phyloP scores from a whole-genome alignment of 2,888 invertebrate species.

The Cosmia pyralina region DNA sequence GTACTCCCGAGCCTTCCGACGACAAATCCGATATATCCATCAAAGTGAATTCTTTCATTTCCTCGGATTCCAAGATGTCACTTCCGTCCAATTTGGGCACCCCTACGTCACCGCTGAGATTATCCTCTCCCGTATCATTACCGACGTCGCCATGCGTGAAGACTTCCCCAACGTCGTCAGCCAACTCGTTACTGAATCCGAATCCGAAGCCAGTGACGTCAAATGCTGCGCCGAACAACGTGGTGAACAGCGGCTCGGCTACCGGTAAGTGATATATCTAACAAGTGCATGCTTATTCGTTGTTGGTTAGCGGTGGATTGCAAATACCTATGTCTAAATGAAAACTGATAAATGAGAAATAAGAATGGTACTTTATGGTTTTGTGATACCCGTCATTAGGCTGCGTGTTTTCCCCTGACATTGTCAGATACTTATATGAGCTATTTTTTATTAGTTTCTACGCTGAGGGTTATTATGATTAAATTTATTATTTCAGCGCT shows the following conservation, averaged over 20 bases:
- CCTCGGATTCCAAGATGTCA: conserved; percentile 84
- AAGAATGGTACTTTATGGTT: neutral
- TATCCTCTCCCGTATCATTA: conserved; percentile 83
- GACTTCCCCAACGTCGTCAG: conserved; percentile 72
- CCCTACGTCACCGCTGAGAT: conserved; percentile 81
- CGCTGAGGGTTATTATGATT: no score
- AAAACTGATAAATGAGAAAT: neutral
- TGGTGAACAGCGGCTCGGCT: conserved; percentile 80
- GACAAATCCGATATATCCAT: conserved; percentile 68
- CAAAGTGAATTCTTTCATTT: conserved; percentile 73
- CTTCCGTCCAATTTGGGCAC: conserved; percentile 83
- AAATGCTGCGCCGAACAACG: conserved; percentile 67
- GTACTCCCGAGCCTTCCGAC: conserved; percentile 75
- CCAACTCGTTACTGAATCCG: conserved; percentile 75
- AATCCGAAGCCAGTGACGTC: conserved; percentile 61
- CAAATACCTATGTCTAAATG: conserved; percentile 7
- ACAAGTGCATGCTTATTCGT: conserved; percentile 31
- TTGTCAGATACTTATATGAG: neutral
- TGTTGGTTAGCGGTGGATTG: conserved; percentile 32
- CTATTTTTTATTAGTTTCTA: neutral
- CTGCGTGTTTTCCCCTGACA: neutral
- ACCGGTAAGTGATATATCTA: conserved; percentile 80
- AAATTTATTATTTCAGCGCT: neutral
- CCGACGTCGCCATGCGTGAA: conserved; percentile 83
- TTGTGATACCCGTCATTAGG: neutral